These are phyloP conservation scores for Harpagifer antarcticus DNA, from an alignment of 2,797 vertebrate genomes.

Conservation along the genomic window DNA sequence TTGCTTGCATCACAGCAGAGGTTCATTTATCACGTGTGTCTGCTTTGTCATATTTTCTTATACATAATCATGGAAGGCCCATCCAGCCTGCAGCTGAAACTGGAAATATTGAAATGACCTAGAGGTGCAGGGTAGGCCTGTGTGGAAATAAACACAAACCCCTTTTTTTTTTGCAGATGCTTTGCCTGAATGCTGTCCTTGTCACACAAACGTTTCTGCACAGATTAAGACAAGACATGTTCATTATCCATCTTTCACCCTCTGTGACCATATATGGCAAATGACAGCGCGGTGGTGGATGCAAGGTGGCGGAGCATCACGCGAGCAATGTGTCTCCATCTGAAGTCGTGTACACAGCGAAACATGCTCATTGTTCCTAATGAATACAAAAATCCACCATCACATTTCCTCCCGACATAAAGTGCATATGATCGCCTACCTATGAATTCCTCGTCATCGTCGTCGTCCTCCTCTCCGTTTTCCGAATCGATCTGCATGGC, in stretches of 20 bases:
- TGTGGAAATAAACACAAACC: background rate
- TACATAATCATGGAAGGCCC: slow-evolving; percentile 39
- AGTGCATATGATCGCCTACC: slow-evolving; percentile 75
- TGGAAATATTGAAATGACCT: slow-evolving; percentile 43
- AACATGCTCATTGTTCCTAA: background rate
- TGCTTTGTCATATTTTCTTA: slow-evolving; percentile 17
- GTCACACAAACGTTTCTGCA: slow-evolving; percentile 1
- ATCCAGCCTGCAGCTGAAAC: slow-evolving; percentile 44
- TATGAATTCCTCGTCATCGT: slow-evolving; percentile 89
- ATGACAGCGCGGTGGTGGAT: slow-evolving; percentile 55
- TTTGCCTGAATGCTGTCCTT: background rate
- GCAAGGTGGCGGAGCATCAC: slow-evolving; percentile 69
- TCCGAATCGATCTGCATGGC: slow-evolving; percentile 95
- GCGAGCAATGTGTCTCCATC: slow-evolving; percentile 32
- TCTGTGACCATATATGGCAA: slow-evolving; percentile 75
- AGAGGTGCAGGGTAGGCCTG: slow-evolving; percentile 3
- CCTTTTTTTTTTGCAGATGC: slow-evolving; percentile 4
- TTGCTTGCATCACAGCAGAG: background rate
- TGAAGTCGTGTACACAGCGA: background rate
- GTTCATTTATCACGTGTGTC: background rate
- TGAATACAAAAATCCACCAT: background rate
- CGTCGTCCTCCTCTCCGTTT: slow-evolving; percentile 90
- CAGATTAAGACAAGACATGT: slow-evolving; percentile 26
- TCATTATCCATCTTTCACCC: slow-evolving; percentile 52
- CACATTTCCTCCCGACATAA: background rate